Evolutionary conservation across 2,113 vertebrate species (phyloP).

Genomic region (Odocoileus hemionus): DNA sequence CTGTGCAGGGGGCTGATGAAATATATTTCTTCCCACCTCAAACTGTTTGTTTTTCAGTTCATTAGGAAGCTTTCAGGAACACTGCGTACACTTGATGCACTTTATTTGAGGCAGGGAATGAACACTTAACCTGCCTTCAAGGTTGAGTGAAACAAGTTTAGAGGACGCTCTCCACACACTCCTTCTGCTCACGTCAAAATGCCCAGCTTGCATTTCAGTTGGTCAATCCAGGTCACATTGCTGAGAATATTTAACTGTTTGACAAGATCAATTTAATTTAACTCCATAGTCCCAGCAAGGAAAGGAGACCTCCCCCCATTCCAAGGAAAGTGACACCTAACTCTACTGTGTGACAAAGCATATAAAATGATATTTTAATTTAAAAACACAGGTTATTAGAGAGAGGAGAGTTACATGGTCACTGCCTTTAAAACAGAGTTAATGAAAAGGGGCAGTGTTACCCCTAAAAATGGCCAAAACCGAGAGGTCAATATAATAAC

Average conservation of each 20-base stretch:
- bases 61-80: slow-evolving; percentile 74
- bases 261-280: not conserved
- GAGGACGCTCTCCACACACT: not conserved
- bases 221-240: not conserved
- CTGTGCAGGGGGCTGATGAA: slow-evolving; percentile 84
- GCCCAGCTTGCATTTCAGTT: not conserved
- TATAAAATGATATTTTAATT: not conserved
- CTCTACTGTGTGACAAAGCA: not conserved
- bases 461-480: not conserved
- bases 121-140: slow-evolving; percentile 39
- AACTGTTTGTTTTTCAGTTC: slow-evolving; percentile 73
- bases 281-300: not conserved
- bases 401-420: not conserved
- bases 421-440: not conserved
- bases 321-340: not conserved
- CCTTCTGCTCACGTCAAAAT: not conserved
- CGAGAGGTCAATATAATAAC: not conserved
- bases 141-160: slow-evolving; percentile 32
- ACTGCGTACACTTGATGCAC: slow-evolving; percentile 39
- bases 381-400: not conserved
- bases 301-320: not conserved
- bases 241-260: not conserved
- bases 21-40: slow-evolving; percentile 51
- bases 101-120: slow-evolving; percentile 51
- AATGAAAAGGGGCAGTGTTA: not conserved